phyloP scores from a whole-genome alignment of 1,140 invertebrate genomes.

The Monochamus saltuarius region DNA sequence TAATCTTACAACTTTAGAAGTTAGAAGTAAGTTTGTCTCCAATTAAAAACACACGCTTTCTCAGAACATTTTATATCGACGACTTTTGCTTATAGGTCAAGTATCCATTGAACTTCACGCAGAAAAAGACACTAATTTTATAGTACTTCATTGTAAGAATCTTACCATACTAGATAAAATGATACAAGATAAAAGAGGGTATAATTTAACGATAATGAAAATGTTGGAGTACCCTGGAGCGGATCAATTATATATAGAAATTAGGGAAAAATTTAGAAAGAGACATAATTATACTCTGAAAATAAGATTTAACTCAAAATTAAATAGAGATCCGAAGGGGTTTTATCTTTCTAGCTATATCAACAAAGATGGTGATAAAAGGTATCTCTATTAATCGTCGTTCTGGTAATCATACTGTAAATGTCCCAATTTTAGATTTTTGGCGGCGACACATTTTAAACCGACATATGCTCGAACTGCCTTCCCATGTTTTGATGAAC shows the following conservation, averaged over 20 bases:
- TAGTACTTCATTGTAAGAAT: constrained; percentile 89
- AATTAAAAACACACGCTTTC: background rate
- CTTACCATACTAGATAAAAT: constrained; percentile 84
- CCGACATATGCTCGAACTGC: constrained; percentile 90
- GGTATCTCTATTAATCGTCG: constrained; percentile 56
- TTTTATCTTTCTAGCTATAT: constrained; percentile 91
- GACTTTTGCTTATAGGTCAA: constrained; percentile 63
- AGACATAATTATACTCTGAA: constrained; percentile 82
- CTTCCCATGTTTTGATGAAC: constrained; percentile 97
- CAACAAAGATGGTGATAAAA: constrained; percentile 70
- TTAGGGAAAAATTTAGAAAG: constrained; percentile 75
- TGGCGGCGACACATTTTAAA: constrained; percentile 95
- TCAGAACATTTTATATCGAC: background rate
- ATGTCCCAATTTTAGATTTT: constrained; percentile 61
- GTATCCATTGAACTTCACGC: constrained; percentile 82
- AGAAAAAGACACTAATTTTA: constrained; percentile 80
- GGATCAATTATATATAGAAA: constrained; percentile 84
- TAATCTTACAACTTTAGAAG: constrained; percentile 85
- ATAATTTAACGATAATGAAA: constrained; percentile 69
- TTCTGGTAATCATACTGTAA: constrained; percentile 6
- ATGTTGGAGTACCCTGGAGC: constrained; percentile 77
- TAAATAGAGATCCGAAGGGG: constrained; percentile 80
- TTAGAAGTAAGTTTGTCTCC: constrained; percentile 67
- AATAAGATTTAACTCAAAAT: constrained; percentile 77
- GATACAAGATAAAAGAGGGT: constrained; percentile 70